These are phyloP conservation scores for Rambutsinella grinnellia DNA, from an alignment of 2,888 invertebrate species.

Conservation along the genomic window DNA sequence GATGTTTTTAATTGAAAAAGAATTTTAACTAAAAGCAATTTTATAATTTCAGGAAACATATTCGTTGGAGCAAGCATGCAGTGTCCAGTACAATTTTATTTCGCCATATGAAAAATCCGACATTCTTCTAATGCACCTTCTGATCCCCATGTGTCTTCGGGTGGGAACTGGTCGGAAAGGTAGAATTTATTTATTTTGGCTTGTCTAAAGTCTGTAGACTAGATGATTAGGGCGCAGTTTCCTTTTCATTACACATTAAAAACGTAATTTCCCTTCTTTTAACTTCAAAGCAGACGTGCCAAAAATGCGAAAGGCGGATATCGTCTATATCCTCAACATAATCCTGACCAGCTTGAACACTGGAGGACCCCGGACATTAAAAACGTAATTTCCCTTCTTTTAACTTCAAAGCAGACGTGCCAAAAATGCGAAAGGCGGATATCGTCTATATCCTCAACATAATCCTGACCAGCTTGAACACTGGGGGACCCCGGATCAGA, in stretches of 20 bases:
- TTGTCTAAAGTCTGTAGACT: no score
- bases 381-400: neutral
- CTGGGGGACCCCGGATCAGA: slow-evolving; percentile 67
- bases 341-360: slow-evolving; percentile 88
- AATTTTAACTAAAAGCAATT: neutral
- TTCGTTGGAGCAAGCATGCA: slow-evolving; percentile 94
- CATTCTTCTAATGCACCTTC: slow-evolving; percentile 94
- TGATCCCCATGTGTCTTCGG: slow-evolving; percentile 95
- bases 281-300: slow-evolving; percentile 82
- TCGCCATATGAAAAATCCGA: slow-evolving; percentile 90
- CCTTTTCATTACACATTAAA: no score
- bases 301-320: slow-evolving; percentile 88
- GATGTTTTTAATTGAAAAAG: no score
- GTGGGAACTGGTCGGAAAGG: slow-evolving; percentile 96
- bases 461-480: slow-evolving; percentile 87
- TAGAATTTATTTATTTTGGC: slow-evolving; percentile 68
- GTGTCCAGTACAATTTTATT: slow-evolving; percentile 89
- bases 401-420: slow-evolving; percentile 88
- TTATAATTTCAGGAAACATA: slow-evolving; percentile 78
- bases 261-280: no score
- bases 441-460: slow-evolving; percentile 91
- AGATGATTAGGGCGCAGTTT: no score
- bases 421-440: slow-evolving; percentile 89
- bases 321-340: slow-evolving; percentile 90
- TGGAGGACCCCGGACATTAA: slow-evolving; percentile 67